phyloP scores from a whole-genome alignment of 2,797 vertebrate species.

The Paguma larvata region DNA sequence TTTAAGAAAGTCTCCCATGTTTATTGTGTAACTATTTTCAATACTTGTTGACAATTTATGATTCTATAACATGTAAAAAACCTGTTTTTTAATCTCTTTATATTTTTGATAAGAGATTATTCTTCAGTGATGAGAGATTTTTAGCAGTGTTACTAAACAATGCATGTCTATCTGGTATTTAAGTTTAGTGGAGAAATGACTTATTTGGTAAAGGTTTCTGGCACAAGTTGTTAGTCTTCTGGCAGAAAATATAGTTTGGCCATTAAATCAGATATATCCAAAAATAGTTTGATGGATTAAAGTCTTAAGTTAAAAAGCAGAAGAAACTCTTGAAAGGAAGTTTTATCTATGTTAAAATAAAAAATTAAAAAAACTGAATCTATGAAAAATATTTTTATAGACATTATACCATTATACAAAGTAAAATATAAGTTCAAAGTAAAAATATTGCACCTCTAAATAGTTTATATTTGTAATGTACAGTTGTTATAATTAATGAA shows the following conservation, averaged over 20 bases:
- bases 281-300: background rate
- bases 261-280: background rate
- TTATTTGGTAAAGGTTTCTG: conserved; percentile 21
- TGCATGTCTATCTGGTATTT: background rate
- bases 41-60: background rate
- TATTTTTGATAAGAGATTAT: background rate
- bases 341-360: background rate
- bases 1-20: background rate
- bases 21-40: background rate
- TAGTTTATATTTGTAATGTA: background rate
- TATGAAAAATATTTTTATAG: background rate
- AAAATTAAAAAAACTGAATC: background rate
- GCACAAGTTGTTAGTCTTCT: background rate
- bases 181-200: background rate
- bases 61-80: background rate
- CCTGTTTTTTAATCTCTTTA: background rate
- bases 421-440: background rate
- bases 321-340: background rate
- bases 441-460: background rate
- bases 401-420: background rate
- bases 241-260: background rate
- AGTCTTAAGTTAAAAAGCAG: background rate
- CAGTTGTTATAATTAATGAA: background rate
- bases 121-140: background rate
- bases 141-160: background rate